Conservation (phyloP, 2,888 invertebrate species). For the Euclidia mi region DNA sequence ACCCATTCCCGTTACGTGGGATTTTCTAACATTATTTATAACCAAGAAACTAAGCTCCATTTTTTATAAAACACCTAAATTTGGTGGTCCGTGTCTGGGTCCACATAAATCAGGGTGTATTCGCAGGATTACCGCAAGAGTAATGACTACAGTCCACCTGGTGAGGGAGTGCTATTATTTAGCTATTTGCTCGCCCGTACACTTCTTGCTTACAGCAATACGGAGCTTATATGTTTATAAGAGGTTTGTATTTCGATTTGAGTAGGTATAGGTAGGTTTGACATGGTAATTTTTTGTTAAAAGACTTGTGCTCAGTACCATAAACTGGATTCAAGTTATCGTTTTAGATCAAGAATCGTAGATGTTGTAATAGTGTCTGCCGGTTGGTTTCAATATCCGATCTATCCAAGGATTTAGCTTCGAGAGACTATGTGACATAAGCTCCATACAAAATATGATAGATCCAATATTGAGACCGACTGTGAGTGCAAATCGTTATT, state of each 20-base stretch:
- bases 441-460: too few species aligned
- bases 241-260: neutral
- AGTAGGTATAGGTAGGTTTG: neutral
- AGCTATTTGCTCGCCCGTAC: conserved; percentile 82
- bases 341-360: too few species aligned
- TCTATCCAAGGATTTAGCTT: too few species aligned
- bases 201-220: conserved; percentile 38
- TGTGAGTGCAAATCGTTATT: too few species aligned
- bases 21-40: conserved; percentile 85
- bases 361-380: too few species aligned
- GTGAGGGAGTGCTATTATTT: conserved; percentile 84
- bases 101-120: conserved; percentile 87
- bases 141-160: conserved; percentile 89
- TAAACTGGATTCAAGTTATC: too few species aligned
- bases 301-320: too few species aligned
- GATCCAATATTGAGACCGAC: too few species aligned
- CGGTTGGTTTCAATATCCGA: too few species aligned
- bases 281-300: too few species aligned
- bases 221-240: neutral
- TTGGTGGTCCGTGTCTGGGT: conserved; percentile 84
- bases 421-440: too few species aligned
- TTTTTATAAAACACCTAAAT: conserved; percentile 88
- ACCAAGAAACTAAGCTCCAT: conserved; percentile 84
- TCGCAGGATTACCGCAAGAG: conserved; percentile 88
- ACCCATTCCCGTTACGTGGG: conserved; percentile 69